Base-by-base conservation (phyloP, 1,140 invertebrate genomes). In the Asbolus verrucosus region DNA sequence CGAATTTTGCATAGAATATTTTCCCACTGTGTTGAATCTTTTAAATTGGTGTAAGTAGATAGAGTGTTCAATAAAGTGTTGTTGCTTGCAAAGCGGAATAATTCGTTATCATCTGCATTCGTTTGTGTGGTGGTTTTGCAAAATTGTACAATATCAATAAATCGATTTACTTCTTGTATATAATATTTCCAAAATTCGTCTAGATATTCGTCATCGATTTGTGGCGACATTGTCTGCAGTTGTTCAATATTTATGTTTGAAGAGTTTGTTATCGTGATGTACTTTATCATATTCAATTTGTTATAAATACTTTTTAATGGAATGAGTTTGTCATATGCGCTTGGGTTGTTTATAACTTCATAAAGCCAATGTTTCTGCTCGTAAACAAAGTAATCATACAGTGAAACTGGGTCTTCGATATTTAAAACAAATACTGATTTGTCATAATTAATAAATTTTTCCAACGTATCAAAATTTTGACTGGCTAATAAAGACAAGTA, bases 331-430 rank as follows among this genome's bases (percentile, higher is more conserved):
- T 68, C 30, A 30, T 21, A 14, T 61, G 41, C 9, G 24, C 67
- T 15, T 30, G 41, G 14, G 71, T 75, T 71, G 19, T 67, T 54
- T 19, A 80, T 33, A 36, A 80, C 30, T 43, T 76, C 65, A 21
- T 65, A 36, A 67, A 80, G 67, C 80, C 80, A 81, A 70, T 80
- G 77, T 39, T 75, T 62, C n/a, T 73, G 72, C 65, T 72, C 72
- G 54, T 71, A 79, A 65, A 79, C 69, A 63, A 73, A 75, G 67
- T 74, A 79, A 68, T 74, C 70, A 73, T 70, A 81, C 11, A 78
- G 65, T 14, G 72, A 70, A 27, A 46, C 66, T 14, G 77, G 66
- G 67, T 77, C 67, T 2, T 65, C 63, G 19, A 78, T 43, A 62
- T 75, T 60, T 13, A 78, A 67, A 36, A 46, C 27, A 19, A 72